Conservation (phyloP, 1,140 invertebrate genomes). For the Wiebesia pumilae region DNA sequence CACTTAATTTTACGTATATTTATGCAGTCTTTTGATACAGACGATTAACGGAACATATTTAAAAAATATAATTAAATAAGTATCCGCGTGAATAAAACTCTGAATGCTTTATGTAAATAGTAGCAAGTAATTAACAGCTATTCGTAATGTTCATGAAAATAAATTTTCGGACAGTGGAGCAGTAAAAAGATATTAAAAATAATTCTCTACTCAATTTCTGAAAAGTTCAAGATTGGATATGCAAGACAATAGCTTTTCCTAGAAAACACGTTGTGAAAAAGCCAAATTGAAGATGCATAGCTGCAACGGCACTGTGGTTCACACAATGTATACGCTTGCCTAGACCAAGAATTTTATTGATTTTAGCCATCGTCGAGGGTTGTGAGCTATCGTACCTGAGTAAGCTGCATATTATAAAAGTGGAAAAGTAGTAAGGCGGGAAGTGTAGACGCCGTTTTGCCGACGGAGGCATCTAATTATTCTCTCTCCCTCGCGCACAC, state of each 20-base stretch:
- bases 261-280: neutral
- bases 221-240: neutral
- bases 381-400: neutral
- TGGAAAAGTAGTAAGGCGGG: neutral
- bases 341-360: conserved; percentile 73
- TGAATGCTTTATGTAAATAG: too few relatives aligned
- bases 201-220: neutral
- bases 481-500: neutral
- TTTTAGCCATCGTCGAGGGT: conserved; percentile 61
- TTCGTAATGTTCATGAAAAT: too few relatives aligned
- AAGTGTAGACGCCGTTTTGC: conserved; percentile 42
- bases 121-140: too few relatives aligned
- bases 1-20: too few relatives aligned
- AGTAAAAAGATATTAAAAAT: neutral
- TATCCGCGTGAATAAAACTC: too few relatives aligned
- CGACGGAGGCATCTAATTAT: neutral
- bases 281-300: neutral
- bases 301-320: conserved; percentile 59
- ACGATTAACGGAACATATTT: too few relatives aligned
- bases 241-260: neutral
- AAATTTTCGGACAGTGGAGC: too few relatives aligned
- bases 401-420: neutral
- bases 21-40: too few relatives aligned
- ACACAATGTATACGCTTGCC: conserved; percentile 67
- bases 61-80: too few relatives aligned